Evolutionary conservation across 2,113 vertebrate species (phyloP).

Genomic region (Cyprinodon variegatus): DNA sequence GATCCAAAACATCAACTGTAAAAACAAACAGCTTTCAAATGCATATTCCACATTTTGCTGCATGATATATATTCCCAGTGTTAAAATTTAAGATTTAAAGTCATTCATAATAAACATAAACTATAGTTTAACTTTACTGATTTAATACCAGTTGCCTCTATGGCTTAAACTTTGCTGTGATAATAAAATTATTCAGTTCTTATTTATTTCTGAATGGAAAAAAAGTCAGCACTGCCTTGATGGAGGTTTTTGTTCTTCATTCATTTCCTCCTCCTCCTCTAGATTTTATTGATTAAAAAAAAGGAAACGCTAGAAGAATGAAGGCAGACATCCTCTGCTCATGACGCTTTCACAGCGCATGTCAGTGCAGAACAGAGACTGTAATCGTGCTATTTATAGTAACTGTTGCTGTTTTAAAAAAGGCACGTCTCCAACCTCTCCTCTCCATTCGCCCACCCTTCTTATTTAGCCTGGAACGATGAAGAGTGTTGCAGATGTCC

Average conservation of each 20-base stretch:
- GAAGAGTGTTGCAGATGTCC: conserved; percentile 21
- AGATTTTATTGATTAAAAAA: conserved; percentile 47
- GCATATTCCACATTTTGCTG: not conserved
- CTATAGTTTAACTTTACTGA: not conserved
- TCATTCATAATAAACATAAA: not conserved
- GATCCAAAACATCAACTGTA: too few relatives aligned
- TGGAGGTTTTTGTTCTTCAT: conserved; percentile 29
- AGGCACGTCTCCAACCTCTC: conserved; percentile 30
- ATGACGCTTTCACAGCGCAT: conserved; percentile 53
- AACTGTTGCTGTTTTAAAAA: conserved; percentile 59
- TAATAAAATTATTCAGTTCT: conserved; percentile 11
- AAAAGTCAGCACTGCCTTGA: conserved; percentile 3
- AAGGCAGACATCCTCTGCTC: conserved; percentile 31
- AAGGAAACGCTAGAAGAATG: conserved; percentile 4
- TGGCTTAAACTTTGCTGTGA: too few relatives aligned
- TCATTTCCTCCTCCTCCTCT: conserved; percentile 26
- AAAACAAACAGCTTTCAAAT: too few relatives aligned
- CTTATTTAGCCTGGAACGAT: conserved; percentile 8
- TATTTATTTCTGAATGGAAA: conserved; percentile 13
- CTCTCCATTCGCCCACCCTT: conserved; percentile 4
- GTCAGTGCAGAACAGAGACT: conserved; percentile 58
- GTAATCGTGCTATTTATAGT: conserved; percentile 79
- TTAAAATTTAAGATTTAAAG: not conserved
- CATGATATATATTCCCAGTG: not conserved
- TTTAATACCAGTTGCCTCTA: not conserved